These are phyloP conservation scores for Daktulosphaira vitifoliae DNA, from an alignment of 1,140 invertebrate genomes.

Conservation along the genomic window DNA sequence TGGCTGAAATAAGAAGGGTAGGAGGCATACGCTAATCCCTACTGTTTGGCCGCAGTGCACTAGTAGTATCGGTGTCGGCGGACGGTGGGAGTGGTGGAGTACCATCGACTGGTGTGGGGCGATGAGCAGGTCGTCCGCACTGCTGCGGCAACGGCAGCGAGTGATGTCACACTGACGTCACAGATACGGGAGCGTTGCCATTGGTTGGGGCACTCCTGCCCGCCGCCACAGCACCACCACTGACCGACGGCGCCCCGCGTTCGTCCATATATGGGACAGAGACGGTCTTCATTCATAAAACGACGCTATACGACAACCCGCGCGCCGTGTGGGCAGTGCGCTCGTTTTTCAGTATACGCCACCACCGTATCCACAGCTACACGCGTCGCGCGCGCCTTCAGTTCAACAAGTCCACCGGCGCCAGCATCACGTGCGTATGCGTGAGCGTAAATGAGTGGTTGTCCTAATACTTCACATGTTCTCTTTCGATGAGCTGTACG, in stretches of 20 bases:
- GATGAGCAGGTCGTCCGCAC: conserved; percentile 7
- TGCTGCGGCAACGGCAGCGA: background rate
- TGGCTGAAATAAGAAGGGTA: background rate
- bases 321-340: conserved; percentile 37
- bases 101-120: background rate
- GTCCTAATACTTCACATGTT: background rate
- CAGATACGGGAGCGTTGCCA: conserved; percentile 42
- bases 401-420: conserved; percentile 31
- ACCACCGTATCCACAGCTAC: conserved; percentile 42
- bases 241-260: conserved; percentile 40
- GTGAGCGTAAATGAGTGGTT: conserved; percentile 24
- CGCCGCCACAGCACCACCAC: conserved; percentile 1
- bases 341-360: conserved; percentile 40
- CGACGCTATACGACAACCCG: conserved; percentile 48
- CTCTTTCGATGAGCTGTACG: too few species aligned
- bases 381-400: conserved; percentile 33
- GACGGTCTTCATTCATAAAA: conserved; percentile 55
- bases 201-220: conserved; percentile 42
- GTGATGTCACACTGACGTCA: conserved; percentile 36
- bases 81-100: background rate
- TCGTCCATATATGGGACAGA: conserved; percentile 52
- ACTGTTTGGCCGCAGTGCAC: background rate
- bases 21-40: background rate
- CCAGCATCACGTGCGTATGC: conserved; percentile 24
- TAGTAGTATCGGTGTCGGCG: background rate